Conservation (phyloP, 2,797 vertebrate species). For the Spinus olivaceus region DNA sequence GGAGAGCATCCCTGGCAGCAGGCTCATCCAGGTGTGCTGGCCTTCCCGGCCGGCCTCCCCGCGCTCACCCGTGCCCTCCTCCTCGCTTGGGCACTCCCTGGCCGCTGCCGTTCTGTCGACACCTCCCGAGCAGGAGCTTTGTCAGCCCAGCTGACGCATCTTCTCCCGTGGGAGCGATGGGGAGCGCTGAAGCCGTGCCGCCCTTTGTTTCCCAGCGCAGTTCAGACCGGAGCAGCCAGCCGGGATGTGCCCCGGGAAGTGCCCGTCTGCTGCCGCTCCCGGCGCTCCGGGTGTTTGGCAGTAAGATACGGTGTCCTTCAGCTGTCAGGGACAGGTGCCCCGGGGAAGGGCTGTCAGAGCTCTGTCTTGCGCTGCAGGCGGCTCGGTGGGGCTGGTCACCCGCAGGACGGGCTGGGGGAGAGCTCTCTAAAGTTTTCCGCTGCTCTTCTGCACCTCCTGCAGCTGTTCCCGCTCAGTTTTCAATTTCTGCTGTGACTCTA, state of each 20-base stretch:
- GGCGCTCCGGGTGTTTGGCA: fast-evolving
- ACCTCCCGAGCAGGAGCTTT: not conserved
- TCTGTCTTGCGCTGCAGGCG: fast-evolving
- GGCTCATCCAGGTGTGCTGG: not conserved
- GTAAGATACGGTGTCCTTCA: fast-evolving
- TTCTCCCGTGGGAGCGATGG: fast-evolving
- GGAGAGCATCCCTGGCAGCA: not conserved
- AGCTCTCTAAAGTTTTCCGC: not conserved
- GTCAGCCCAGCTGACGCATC: not conserved
- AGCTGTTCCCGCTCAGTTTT: fast-evolving
- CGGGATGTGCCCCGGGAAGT: fast-evolving
- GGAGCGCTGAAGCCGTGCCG: not conserved
- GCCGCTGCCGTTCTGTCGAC: fast-evolving
- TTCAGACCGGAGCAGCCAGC: not conserved
- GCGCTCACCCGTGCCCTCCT: not conserved
- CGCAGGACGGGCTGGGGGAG: not conserved
- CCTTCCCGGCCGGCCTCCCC: not conserved
- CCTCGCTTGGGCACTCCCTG: not conserved
- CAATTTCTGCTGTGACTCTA: not conserved
- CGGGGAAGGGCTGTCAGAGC: not conserved
- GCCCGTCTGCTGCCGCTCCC: not conserved
- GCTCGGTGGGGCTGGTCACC: fast-evolving
- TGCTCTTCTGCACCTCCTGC: not conserved
- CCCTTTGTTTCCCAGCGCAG: not conserved
- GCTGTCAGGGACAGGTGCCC: not conserved